Conservation (phyloP, 2,113 vertebrate genomes). For the Gila orcuttii region DNA sequence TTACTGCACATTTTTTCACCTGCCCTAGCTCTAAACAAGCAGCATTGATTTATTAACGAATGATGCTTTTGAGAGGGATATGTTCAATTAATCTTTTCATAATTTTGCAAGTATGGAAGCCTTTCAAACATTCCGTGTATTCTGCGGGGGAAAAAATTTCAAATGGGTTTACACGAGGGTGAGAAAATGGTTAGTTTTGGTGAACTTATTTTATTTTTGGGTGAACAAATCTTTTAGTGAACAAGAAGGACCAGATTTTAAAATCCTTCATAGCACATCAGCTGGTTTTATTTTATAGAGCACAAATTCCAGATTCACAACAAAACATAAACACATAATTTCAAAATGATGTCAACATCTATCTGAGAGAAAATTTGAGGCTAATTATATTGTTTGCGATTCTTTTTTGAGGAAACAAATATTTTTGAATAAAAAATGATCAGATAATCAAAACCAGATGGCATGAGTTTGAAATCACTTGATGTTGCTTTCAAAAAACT, state of each 20-base stretch:
- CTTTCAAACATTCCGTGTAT: not conserved
- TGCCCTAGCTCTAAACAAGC: not conserved
- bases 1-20: not conserved
- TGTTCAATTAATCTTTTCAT: not conserved
- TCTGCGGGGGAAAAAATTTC: not conserved
- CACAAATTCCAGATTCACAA: not conserved
- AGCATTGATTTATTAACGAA: not conserved
- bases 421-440: no score
- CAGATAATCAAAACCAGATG: constrained; percentile 28
- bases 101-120: not conserved
- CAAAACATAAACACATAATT: not conserved
- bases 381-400: not conserved
- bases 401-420: not conserved
- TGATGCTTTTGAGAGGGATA: not conserved
- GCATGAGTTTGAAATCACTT: constrained; percentile 15
- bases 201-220: not conserved
- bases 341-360: not conserved
- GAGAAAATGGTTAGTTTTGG: not conserved
- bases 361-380: not conserved
- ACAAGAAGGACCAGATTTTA: not conserved
- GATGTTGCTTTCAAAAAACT: constrained; percentile 15
- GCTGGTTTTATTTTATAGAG: not conserved
- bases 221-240: not conserved
- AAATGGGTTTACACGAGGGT: not conserved
- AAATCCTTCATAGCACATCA: not conserved